Evolutionary conservation across 2,888 invertebrate species (phyloP).

Genomic region (Hoplodrina blanda): DNA sequence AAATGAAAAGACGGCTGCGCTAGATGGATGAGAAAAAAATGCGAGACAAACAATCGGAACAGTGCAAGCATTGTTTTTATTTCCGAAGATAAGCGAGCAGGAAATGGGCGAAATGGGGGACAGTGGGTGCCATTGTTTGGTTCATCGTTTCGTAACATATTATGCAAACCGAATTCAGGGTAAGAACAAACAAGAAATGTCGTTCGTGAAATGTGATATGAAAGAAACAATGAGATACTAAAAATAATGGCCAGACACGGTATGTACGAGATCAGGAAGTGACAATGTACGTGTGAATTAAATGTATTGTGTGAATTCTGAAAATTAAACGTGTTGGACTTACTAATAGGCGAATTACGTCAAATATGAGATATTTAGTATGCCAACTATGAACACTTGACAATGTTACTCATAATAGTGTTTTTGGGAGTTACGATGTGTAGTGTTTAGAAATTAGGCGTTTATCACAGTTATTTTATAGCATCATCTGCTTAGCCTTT

Average conservation of each 20-base stretch:
- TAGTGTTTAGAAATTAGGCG: background rate
- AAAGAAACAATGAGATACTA: slow-evolving; percentile 57
- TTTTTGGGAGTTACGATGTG: slow-evolving; percentile 3
- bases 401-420: background rate
- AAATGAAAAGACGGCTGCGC: slow-evolving; percentile 61
- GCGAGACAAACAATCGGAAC: slow-evolving; percentile 77
- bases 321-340: slow-evolving; percentile 46
- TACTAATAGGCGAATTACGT: slow-evolving; percentile 33
- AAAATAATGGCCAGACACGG: slow-evolving; percentile 21
- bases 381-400: slow-evolving; percentile 5
- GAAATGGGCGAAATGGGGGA: slow-evolving; percentile 80
- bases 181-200: slow-evolving; percentile 68
- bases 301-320: slow-evolving; percentile 53
- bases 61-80: slow-evolving; percentile 80
- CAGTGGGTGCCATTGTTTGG: slow-evolving; percentile 80
- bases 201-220: slow-evolving; percentile 63
- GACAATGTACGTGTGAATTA: slow-evolving; percentile 50
- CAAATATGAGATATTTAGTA: slow-evolving; percentile 4
- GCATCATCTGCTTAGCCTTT: too few relatives aligned
- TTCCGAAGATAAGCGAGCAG: slow-evolving; percentile 79
- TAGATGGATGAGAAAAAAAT: slow-evolving; percentile 73
- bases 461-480: background rate
- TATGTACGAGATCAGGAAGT: slow-evolving; percentile 53
- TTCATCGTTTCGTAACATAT: slow-evolving; percentile 75
- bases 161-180: slow-evolving; percentile 74